Base-by-base conservation (phyloP, 2,797 vertebrate species). In the Sandelia bainsii region DNA sequence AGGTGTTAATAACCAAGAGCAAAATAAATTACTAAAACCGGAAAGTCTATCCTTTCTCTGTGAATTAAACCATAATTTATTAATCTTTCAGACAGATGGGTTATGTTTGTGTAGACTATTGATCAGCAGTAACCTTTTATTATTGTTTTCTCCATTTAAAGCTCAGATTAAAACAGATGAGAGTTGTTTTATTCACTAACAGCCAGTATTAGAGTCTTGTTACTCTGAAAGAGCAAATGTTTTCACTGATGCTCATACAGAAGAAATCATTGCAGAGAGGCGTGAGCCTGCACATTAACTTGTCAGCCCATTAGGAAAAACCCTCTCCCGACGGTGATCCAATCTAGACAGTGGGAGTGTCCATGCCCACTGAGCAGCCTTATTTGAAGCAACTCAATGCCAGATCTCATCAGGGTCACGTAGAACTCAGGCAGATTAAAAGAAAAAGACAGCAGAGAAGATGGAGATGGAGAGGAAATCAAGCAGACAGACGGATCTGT, bases 81-180 rank as follows among this genome's bases (percentile, higher is more conserved):
- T 91, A 85, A 92, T 94, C 89, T 91, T 83, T 81, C 72, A 88
- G 78, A 91, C 79, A 89, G 82, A 86, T 69, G 79, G 75, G 57
- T 69, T 84, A 72, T 84, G 85, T 88, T 91, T 91, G 81, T 84
- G 80, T 52, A 67, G 72, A 62, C 82, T 88, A 87, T 91, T 90
- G 93, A 93, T 93, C 90, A 89, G 61, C 81, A 87, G 89, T 91
- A 91, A 90, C 87, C 80, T 91, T 92, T 92, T 85, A 92, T 93
- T 92, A 90, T 90, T 91, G 85, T 79, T 90, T 93, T 91, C 88
- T 86, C 84, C 88, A 85, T 93, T 91, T 91, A 56, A 80, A 73
- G 80, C 70, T 69, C 78, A 90, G 82, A 93, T 92, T 87, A 89
- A 90, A 93, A 93, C 86, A 89, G 91, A 94, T 93, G 87, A 89